Evolutionary conservation across 2,113 vertebrate species (phyloP).

Genomic region (Bos indicus): DNA sequence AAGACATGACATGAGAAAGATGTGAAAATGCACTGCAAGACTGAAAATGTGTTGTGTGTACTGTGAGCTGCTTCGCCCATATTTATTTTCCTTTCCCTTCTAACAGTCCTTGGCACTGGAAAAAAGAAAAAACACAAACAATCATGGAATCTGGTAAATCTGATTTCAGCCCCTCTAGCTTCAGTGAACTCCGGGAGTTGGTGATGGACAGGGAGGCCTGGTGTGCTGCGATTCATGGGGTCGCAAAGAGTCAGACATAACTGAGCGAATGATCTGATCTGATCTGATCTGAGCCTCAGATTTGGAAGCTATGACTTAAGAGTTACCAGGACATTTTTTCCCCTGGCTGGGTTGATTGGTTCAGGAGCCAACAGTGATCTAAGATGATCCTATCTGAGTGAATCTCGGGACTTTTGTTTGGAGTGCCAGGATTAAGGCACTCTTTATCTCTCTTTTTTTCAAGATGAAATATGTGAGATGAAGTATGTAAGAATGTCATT

Average conservation of each 20-base stretch:
- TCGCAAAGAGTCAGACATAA: too few species aligned
- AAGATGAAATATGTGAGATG: neutral
- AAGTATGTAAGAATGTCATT: neutral
- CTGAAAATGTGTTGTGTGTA: neutral
- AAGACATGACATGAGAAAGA: neutral
- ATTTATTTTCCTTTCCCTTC: neutral
- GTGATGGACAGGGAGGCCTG: too few species aligned
- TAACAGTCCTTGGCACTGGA: neutral
- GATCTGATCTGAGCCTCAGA: neutral
- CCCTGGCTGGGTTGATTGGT: neutral
- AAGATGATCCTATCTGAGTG: neutral
- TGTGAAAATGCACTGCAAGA: neutral
- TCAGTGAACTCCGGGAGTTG: too few species aligned
- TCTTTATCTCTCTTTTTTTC: neutral
- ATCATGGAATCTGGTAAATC: neutral
- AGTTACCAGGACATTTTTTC: neutral
- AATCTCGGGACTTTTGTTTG: neutral
- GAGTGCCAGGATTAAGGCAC: neutral
- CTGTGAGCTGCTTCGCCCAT: neutral
- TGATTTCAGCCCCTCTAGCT: neutral
- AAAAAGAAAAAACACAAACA: neutral
- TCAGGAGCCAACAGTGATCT: neutral
- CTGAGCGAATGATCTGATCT: too few species aligned
- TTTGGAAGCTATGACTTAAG: neutral
- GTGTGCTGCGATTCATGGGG: too few species aligned